These are phyloP conservation scores for Dallia pectoralis DNA, from an alignment of 2,797 vertebrate species.

Conservation along the genomic window DNA sequence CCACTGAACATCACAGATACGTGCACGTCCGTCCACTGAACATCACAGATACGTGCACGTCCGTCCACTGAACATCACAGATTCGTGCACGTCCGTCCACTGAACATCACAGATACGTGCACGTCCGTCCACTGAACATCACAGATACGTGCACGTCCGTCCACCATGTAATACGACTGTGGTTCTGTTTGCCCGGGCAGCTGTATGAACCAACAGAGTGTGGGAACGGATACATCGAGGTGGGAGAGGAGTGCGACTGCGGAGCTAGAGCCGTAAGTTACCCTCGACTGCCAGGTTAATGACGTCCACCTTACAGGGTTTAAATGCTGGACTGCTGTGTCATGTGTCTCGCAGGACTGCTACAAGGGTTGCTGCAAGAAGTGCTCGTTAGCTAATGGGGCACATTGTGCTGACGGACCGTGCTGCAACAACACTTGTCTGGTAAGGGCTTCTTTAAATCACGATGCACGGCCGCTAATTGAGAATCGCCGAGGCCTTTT, in stretches of 20 bases:
- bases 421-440: conserved; percentile 96
- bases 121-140: neutral
- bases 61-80: neutral
- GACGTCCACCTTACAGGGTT: neutral
- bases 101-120: neutral
- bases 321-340: neutral
- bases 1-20: neutral
- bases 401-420: conserved; percentile 94
- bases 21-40: no score
- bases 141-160: no score
- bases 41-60: no score
- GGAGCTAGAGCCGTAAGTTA: conserved; percentile 84
- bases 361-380: conserved; percentile 96
- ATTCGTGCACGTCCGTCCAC: no score
- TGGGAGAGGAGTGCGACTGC: conserved; percentile 96
- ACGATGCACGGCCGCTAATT: neutral
- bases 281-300: neutral
- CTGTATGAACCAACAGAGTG: conserved; percentile 90
- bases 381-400: conserved; percentile 95
- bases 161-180: neutral
- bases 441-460: conserved; percentile 68
- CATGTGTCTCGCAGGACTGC: conserved; percentile 82
- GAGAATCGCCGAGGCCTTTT: neutral
- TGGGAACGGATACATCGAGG: conserved; percentile 94
- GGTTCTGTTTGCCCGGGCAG: conserved; percentile 66